phyloP scores from a whole-genome alignment of 1,140 invertebrate genomes.

The Eubasilissa regina region DNA sequence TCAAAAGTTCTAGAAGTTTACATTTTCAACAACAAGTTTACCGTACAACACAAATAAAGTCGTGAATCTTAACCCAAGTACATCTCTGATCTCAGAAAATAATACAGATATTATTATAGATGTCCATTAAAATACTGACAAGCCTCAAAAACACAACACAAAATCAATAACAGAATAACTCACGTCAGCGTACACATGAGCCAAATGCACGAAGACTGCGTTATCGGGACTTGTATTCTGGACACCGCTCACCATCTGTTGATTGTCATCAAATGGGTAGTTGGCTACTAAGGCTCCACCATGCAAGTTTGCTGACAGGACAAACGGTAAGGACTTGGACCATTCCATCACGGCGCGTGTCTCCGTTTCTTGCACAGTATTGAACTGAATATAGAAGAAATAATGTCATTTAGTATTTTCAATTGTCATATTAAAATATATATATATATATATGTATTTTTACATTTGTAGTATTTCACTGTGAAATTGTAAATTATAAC shows the following conservation, averaged over 20 bases:
- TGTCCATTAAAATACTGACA: too few species aligned
- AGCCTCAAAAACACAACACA: not conserved
- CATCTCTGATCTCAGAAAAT: too few species aligned
- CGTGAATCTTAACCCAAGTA: too few species aligned
- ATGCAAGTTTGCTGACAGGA: slow-evolving; percentile 96
- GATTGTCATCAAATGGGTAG: slow-evolving; percentile 91
- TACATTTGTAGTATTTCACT: too few species aligned
- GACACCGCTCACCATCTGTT: slow-evolving; percentile 62
- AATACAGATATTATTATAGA: too few species aligned
- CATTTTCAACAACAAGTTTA: too few species aligned
- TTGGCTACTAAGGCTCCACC: slow-evolving; percentile 95
- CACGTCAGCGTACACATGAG: slow-evolving; percentile 87
- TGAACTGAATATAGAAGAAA: slow-evolving; percentile 69
- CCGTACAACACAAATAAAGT: too few species aligned
- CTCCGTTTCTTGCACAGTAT: slow-evolving; percentile 83
- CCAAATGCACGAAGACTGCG: slow-evolving; percentile 85
- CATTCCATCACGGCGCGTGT: slow-evolving; percentile 94
- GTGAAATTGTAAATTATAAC: too few species aligned
- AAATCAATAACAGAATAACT: slow-evolving; percentile 59
- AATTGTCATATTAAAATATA: too few species aligned
- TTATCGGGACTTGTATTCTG: slow-evolving; percentile 88
- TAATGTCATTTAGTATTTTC: too few species aligned
- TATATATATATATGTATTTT: too few species aligned
- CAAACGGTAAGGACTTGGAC: slow-evolving; percentile 90
- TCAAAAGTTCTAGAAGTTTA: too few species aligned